phyloP scores from a whole-genome alignment of 53 echinoderm and acorn worm genomes.

The Henricia sp. region DNA sequence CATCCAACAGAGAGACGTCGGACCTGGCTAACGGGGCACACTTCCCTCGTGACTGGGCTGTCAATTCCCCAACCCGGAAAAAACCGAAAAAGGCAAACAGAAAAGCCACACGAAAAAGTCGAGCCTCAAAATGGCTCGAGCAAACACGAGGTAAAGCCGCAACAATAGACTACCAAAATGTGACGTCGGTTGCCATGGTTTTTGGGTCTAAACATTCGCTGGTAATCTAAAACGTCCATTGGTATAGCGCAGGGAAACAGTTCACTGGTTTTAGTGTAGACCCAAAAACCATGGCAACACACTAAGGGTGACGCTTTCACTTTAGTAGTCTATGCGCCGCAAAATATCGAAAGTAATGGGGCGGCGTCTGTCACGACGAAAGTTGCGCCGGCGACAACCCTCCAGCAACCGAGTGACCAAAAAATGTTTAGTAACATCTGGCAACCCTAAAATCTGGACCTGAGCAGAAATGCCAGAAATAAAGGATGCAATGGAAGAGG shows the following conservation, averaged over 20 bases:
- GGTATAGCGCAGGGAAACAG: too few relatives aligned
- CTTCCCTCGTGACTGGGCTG: neutral
- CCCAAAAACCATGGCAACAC: too few relatives aligned
- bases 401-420: too few relatives aligned
- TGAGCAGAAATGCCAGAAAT: slow-evolving; percentile 3
- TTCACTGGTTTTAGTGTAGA: too few relatives aligned
- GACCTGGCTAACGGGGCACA: neutral
- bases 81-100: slow-evolving; percentile 42
- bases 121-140: neutral
- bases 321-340: too few relatives aligned
- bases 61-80: slow-evolving; percentile 33
- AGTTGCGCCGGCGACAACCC: slow-evolving; percentile 3
- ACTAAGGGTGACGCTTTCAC: too few relatives aligned
- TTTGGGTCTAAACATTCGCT: too few relatives aligned
- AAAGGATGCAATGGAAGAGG: neutral
- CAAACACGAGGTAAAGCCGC: slow-evolving; percentile 17
- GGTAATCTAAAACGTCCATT: too few relatives aligned
- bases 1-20: neutral
- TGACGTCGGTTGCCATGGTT: too few relatives aligned
- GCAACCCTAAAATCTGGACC: neutral
- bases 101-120: slow-evolving; percentile 18
- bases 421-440: neutral
- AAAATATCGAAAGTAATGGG: slow-evolving; percentile 40
- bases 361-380: neutral
- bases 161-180: too few relatives aligned